phyloP scores from a whole-genome alignment of 1,140 invertebrate species.

The Tribolium madens region DNA sequence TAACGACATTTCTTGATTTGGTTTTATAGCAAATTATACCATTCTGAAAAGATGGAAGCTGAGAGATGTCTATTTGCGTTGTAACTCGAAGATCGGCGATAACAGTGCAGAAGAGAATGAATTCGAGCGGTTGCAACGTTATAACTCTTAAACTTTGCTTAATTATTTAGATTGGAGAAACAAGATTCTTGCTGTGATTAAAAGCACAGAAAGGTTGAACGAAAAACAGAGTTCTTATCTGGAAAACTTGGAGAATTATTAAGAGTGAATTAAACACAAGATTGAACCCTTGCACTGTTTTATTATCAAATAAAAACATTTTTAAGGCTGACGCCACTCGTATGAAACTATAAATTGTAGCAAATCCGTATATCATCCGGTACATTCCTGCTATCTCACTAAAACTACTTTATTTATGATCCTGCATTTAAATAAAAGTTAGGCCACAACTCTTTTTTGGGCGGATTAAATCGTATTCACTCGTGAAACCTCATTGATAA shows the following conservation, averaged over 20 bases:
- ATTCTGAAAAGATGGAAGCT: constrained; percentile 9
- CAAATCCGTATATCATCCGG: not conserved
- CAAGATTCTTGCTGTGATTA: not conserved
- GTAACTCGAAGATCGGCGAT: constrained; percentile 14
- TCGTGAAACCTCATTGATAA: not conserved
- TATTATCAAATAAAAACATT: not conserved
- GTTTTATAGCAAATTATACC: constrained; percentile 34
- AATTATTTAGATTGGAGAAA: not conserved
- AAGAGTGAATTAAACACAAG: not conserved
- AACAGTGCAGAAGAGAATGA: not conserved
- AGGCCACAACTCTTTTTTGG: not conserved
- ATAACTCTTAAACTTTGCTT: not conserved
- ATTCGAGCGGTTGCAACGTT: not conserved
- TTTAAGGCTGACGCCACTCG: not conserved
- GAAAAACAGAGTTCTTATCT: not conserved
- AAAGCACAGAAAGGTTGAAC: not conserved
- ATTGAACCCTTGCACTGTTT: no score
- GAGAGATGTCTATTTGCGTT: not conserved
- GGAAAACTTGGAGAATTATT: no score
- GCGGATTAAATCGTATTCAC: not conserved
- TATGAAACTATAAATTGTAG: not conserved
- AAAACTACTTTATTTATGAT: not conserved
- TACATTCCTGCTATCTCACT: not conserved
- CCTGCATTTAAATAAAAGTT: not conserved
- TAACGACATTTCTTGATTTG: constrained; percentile 33